phyloP scores from a whole-genome alignment of 2,797 vertebrate genomes.

The Austrolebias charrua region DNA sequence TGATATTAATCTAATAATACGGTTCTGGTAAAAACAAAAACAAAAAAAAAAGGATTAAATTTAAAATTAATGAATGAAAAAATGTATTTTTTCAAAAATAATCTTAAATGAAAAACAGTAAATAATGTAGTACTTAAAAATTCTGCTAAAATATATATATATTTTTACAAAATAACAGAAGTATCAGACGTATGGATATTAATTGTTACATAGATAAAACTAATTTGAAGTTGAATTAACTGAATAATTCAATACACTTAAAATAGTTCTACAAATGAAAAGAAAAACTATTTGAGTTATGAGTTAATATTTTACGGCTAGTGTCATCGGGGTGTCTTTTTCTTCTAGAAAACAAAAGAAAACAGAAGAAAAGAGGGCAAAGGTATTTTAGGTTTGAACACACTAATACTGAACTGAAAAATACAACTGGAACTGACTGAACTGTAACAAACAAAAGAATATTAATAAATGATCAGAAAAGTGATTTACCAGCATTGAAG shows the following conservation, averaged over 20 bases:
- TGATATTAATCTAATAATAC: slow-evolving; percentile 11
- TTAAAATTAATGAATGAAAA: background rate
- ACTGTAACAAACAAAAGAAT: background rate
- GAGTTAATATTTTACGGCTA: background rate
- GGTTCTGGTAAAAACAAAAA: background rate
- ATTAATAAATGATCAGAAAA: background rate
- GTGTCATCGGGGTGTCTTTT: slow-evolving; percentile 19
- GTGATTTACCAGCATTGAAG: slow-evolving; percentile 45
- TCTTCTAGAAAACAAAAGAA: slow-evolving; percentile 4
- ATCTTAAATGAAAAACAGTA: too few species aligned
- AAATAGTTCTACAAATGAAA: too few species aligned
- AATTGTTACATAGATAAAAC: too few species aligned
- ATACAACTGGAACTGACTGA: background rate
- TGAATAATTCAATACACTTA: too few species aligned
- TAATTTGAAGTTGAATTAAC: too few species aligned
- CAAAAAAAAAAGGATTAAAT: too few species aligned
- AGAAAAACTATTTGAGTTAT: background rate
- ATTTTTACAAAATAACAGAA: too few species aligned
- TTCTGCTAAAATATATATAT: too few species aligned
- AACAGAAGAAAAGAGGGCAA: background rate
- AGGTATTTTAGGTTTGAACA: background rate
- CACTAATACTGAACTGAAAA: background rate
- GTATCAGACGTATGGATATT: too few species aligned
- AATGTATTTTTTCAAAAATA: background rate
- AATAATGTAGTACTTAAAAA: too few species aligned